These are phyloP conservation scores for Achroia grisella DNA, from an alignment of 1,140 invertebrate species.

Conservation along the genomic window DNA sequence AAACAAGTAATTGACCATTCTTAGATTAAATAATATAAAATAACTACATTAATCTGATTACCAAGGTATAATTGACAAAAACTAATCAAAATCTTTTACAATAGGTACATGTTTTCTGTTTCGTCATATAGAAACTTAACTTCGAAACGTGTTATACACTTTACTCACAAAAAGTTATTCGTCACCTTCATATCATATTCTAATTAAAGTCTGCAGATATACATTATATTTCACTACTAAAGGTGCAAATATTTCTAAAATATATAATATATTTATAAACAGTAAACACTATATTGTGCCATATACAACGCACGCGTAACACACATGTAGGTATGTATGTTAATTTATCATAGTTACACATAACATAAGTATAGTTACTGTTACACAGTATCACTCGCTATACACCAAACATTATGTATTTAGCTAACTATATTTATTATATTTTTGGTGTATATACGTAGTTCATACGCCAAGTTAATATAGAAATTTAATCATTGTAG, in stretches of 20 bases:
- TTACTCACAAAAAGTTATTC: slow-evolving; percentile 25
- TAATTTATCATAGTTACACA: slow-evolving; percentile 50
- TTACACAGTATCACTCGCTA: slow-evolving; percentile 63
- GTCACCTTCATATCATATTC: slow-evolving; percentile 30
- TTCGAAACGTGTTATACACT: slow-evolving; percentile 24
- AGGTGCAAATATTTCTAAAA: slow-evolving; percentile 73
- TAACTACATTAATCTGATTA: slow-evolving; percentile 63
- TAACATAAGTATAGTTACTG: slow-evolving; percentile 61
- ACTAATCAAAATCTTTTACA: slow-evolving; percentile 61
- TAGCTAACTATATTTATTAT: slow-evolving; percentile 46
- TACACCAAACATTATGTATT: slow-evolving; percentile 54
- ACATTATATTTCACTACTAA: slow-evolving; percentile 65
- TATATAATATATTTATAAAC: slow-evolving; percentile 68
- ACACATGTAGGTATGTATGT: slow-evolving; percentile 41
- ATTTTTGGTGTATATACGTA: slow-evolving; percentile 56
- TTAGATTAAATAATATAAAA: slow-evolving; percentile 71
- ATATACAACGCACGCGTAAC: slow-evolving; percentile 66
- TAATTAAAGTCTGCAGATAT: slow-evolving; percentile 65
- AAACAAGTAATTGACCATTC: slow-evolving; percentile 70
- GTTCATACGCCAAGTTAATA: slow-evolving; percentile 52
- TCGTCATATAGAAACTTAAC: slow-evolving; percentile 41
- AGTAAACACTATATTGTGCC: slow-evolving; percentile 57
- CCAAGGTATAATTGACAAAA: slow-evolving; percentile 69
- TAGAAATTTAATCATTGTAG: too few relatives aligned
- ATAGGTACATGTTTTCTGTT: slow-evolving; percentile 33